Evolutionary conservation across 1,140 invertebrate genomes (phyloP).

Genomic region (Drosophila serrata): DNA sequence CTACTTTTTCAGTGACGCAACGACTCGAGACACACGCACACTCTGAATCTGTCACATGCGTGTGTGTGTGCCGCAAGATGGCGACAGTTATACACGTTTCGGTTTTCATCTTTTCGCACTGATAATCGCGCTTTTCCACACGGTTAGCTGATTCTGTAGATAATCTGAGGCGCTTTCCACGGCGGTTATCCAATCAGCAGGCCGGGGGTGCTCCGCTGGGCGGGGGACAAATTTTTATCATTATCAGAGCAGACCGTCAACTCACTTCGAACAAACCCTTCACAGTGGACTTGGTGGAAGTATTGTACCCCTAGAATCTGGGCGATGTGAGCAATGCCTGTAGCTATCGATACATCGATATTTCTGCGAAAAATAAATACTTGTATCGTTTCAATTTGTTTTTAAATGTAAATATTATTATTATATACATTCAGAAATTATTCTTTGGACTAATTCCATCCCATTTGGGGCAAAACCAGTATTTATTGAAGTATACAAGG

Average conservation of each 20-base stretch:
- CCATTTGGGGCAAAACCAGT: too few relatives aligned
- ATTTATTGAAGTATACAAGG: neutral
- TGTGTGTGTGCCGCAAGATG: constrained; percentile 73
- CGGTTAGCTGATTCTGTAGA: constrained; percentile 6
- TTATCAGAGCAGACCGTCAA: constrained; percentile 41
- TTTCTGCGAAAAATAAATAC: neutral
- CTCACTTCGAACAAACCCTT: constrained; percentile 85
- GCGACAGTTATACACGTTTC: constrained; percentile 67
- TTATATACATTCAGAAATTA: neutral
- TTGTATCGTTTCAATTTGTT: neutral
- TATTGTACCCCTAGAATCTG: constrained; percentile 2
- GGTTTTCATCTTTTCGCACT: constrained; percentile 33
- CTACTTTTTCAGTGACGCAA: constrained; percentile 73
- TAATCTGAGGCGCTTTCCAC: constrained; percentile 36
- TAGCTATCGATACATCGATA: neutral
- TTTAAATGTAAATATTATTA: neutral
- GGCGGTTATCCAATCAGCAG: constrained; percentile 58
- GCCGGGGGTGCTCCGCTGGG: constrained; percentile 49
- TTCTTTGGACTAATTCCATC: neutral
- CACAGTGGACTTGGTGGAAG: constrained; percentile 55
- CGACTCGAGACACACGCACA: constrained; percentile 60
- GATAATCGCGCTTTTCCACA: constrained; percentile 47
- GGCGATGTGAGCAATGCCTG: neutral
- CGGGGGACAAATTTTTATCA: constrained; percentile 40
- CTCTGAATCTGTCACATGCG: constrained; percentile 65